These are phyloP conservation scores for Parasteatoda lunata DNA, from an alignment of 2,888 invertebrate genomes.

Conservation along the genomic window DNA sequence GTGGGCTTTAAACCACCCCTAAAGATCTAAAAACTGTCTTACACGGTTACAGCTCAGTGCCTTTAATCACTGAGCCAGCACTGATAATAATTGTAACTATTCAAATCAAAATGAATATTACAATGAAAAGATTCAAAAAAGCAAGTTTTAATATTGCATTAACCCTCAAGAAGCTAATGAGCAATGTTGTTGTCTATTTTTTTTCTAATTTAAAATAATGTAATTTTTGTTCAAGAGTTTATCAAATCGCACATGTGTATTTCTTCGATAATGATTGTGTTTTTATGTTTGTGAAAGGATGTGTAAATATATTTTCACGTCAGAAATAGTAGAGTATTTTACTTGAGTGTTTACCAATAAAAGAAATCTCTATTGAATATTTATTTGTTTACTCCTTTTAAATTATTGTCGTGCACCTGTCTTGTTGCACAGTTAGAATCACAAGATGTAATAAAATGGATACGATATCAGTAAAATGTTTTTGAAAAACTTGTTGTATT, in stretches of 20 bases:
- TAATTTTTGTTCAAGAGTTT: constrained; percentile 24
- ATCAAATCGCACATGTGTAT: constrained; percentile 28
- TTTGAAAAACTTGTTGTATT: constrained; percentile 23
- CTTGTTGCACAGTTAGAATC: constrained; percentile 60
- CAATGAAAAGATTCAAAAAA: too few species aligned
- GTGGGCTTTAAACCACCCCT: too few species aligned
- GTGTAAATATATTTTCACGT: constrained; percentile 56
- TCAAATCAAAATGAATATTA: too few species aligned
- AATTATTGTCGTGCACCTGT: constrained; percentile 39
- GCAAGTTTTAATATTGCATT: too few species aligned
- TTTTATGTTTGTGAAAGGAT: constrained; percentile 19
- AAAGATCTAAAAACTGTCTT: too few species aligned
- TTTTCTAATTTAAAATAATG: not conserved
- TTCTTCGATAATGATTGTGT: constrained; percentile 41
- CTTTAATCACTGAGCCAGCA: too few species aligned
- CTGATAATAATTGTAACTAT: too few species aligned
- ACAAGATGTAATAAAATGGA: constrained; percentile 42
- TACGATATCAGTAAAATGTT: constrained; percentile 46
- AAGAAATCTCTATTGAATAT: constrained; percentile 7
- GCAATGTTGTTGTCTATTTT: too few species aligned
- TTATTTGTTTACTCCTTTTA: constrained; percentile 40
- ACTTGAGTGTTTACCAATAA: constrained; percentile 24
- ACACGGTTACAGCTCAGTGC: too few species aligned
- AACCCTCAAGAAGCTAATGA: too few species aligned
- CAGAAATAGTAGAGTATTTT: constrained; percentile 51